Evolutionary conservation across 2,888 invertebrate species (phyloP).

Genomic region (Trachelus stipa): DNA sequence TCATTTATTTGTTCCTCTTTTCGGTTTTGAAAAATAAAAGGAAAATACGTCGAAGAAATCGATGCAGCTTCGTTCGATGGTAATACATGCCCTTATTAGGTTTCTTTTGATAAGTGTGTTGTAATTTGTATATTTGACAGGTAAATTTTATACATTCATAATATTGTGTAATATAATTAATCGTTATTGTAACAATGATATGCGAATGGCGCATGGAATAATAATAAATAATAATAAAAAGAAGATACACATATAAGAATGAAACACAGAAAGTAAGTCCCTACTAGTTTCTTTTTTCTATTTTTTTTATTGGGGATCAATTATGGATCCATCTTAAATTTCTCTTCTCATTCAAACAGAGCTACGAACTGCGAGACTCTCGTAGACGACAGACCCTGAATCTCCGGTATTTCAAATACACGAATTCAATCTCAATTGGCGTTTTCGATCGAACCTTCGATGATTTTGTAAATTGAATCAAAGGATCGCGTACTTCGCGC

Average conservation of each 20-base stretch:
- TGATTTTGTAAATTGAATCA: neutral
- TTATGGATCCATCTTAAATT: neutral
- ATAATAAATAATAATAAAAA: constrained; percentile 10
- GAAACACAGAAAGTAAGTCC: neutral
- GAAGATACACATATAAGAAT: neutral
- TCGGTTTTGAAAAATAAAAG: neutral
- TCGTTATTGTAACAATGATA: constrained; percentile 49
- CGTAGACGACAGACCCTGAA: neutral
- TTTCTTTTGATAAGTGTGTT: neutral
- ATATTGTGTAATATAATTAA: constrained; percentile 36
- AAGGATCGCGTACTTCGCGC: neutral
- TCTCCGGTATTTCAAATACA: neutral
- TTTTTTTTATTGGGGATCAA: neutral
- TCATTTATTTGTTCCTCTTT: neutral
- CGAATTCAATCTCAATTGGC: neutral
- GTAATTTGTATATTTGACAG: constrained; percentile 51
- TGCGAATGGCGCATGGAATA: constrained; percentile 41
- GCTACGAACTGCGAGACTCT: neutral
- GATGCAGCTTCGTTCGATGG: neutral
- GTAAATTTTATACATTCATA: constrained; percentile 57
- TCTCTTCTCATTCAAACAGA: neutral
- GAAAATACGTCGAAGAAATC: neutral
- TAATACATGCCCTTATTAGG: neutral
- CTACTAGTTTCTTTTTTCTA: neutral
- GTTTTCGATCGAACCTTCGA: neutral